Evolutionary conservation across 2,113 vertebrate genomes (phyloP), one percentile per base, ranked within the genome.

Genomic region (Clupea harengus): DNA sequence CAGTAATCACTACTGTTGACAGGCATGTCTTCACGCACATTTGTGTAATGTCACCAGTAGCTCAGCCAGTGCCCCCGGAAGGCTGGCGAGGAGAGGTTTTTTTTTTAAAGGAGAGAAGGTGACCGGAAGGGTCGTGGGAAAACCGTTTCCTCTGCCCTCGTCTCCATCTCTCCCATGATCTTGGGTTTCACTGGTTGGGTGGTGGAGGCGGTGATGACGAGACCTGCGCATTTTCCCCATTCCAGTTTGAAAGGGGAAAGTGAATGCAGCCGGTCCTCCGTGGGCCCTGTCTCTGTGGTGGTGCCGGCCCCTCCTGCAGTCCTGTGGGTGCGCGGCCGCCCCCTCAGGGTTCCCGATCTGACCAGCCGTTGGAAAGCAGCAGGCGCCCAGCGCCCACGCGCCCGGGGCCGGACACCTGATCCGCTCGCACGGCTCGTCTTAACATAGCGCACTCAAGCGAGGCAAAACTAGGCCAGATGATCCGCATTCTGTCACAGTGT

Each of bases 381-480:
- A 60, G 57, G 22, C 57, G 5, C 20, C 57, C 57, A 8, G 5
- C 9, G 22, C 57, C 57, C 57, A n/a, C 22, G 57, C n/a, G 57
- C 20, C 57, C 57, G 5, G 0, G 3, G 6, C 20, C 20, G 57
- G 57, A 60, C 57, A 60, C 57, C 57, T 60, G 22, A 60, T 60
- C 57, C 57, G 57, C 20, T 8, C 6, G 57, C 57, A 8, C 22
- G 57, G 57, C 57, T 22, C 22, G 64, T 72, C 64, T 25, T 72
- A 72, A 72, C 25, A 72, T 72, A 72, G 64, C 64, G 64, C 64
- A 72, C 25, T 72, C 64, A 25, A 32, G n/a, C 64, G 64, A 72
- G 64, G 64, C 64, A 32, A 72, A 60, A 8, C 57, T 22, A 7
- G 57, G 57, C 57, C 57, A 60, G 57, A 60, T 60, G 57, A 60